Evolutionary conservation across 2,113 vertebrate genomes (phyloP), one percentile per base, ranked within the genome.

Genomic region (Zosterops borbonicus): DNA sequence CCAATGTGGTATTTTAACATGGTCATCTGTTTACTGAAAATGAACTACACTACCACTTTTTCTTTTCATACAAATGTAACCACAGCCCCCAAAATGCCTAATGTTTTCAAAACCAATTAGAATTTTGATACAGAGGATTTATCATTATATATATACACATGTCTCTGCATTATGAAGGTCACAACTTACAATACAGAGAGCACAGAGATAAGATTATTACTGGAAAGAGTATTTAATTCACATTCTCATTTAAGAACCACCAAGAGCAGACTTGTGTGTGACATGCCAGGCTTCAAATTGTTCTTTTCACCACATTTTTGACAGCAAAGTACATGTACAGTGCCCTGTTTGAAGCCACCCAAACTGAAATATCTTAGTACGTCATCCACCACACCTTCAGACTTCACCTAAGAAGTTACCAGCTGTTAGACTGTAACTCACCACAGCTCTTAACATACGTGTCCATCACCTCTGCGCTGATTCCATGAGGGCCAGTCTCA

Each of bases 371-470:
- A n/a, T 29, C 29, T 68, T 15, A 55, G 3, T 22, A 56, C 2
- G 7, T 71, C 23, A 44, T 11, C 16, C 18, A 20, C 9, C 9
- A 9, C 33, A 39, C 28, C 28, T 92, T 79, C 41, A 53, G 20
- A 23, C 29, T 28, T 58, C 19, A 41, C 6, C 19, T 31, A 50
- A 1, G 9, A 29, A 83, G 23, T 47, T n/a, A 50, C 5, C 47
- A 77, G 8, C 9, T 33, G 8, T 17, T 24, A 41, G 21, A 59
- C 2, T 63, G 28, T 50, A 90, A 97, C 99, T 98, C 95, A 99
- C 99, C 99, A 56, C 99, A 99, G 97, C 99, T 99, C 97, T 99
- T 99, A n/a, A 99, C 99, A 1, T 99, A 99, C 0, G 99, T 99
- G 97, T 99, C 99, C 99, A 99, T 99, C 91, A 99, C 99, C 83